Base-by-base conservation (phyloP, 1,140 invertebrate species). In the Bombus consobrinus region DNA sequence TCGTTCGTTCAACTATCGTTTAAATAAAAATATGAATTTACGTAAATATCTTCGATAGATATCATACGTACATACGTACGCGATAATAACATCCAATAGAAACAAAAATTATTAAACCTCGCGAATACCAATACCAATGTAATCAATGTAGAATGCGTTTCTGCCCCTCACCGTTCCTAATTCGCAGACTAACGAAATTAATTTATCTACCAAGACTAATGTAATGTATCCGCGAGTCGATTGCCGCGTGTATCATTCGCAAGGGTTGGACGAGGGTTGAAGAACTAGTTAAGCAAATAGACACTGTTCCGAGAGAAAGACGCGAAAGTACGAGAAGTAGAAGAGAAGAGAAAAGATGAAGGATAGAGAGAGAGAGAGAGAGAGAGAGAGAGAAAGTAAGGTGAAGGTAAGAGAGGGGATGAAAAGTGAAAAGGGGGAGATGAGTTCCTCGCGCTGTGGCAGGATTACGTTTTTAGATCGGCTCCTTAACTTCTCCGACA, bases 231-330 rank as follows among this genome's bases (percentile, higher is more conserved):
- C 86, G 82, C 87, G 82, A 85, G 81, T 71, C 88, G 87, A 92
- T 92, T 89, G 86, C 75, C 74, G 64, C 37, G 75, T 85, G 89
- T 89, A 92, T 93, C 89, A 89, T 79, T 77, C 57, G 59, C 62
- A 53, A 78, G 78, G 75, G 59, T 41, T 64, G 79, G 81, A 71
- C 59, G 85, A 88, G 87, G 83, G 85, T 84, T 87, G 90, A 82
- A 85, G 91, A 94, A 93, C 93, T 93, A 94, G 92, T 94, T 94
- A 93, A 92, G 93, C 87, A 92, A 93, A 93, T 93, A 93, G 93
- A 91, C 88, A 78, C 80, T 68, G 83, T 82, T 88, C 76, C 72
- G 32, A 71, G 77, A 82, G 81, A 82, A 68, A 74, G 83, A 80
- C 62, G 80, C 53, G 75, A 53, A 79, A 71, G 69, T 34, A 62